Evolutionary conservation across 2,113 vertebrate species (phyloP).

Genomic region (Tichodroma muraria): DNA sequence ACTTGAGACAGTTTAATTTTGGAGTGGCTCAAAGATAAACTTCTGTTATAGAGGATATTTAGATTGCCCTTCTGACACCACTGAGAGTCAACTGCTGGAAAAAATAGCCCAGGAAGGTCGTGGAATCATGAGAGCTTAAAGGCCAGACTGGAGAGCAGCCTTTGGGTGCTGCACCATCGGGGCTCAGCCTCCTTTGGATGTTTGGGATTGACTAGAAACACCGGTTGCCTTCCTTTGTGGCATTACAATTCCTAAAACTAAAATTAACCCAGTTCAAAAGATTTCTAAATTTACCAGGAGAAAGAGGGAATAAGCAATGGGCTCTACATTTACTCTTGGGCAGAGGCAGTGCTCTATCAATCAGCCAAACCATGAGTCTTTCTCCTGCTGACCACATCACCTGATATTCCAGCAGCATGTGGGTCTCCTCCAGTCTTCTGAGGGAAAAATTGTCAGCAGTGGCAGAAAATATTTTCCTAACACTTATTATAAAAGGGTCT

Average conservation of each 20-base stretch:
- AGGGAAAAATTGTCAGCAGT: neutral
- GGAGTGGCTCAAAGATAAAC: neutral
- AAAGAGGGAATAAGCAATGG: neutral
- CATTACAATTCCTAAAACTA: neutral
- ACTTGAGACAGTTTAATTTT: conserved; percentile 35
- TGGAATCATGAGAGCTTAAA: neutral
- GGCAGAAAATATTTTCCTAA: neutral
- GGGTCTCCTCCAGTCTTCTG: neutral
- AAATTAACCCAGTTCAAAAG: neutral
- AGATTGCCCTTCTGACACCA: neutral
- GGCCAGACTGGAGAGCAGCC: neutral
- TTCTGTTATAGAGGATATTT: neutral
- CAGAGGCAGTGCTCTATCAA: neutral
- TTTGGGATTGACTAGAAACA: neutral
- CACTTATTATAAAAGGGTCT: neutral
- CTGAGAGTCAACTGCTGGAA: neutral
- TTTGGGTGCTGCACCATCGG: neutral
- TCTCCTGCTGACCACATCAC: neutral
- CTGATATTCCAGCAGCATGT: neutral
- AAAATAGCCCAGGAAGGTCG: neutral
- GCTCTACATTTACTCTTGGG: neutral
- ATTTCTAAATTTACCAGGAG: neutral
- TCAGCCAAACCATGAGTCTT: neutral
- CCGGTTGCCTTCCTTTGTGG: neutral
- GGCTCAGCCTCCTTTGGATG: neutral